Evolutionary conservation across 2,113 vertebrate genomes (phyloP).

Genomic region (Sinocyclocheilus anshuiensis): DNA sequence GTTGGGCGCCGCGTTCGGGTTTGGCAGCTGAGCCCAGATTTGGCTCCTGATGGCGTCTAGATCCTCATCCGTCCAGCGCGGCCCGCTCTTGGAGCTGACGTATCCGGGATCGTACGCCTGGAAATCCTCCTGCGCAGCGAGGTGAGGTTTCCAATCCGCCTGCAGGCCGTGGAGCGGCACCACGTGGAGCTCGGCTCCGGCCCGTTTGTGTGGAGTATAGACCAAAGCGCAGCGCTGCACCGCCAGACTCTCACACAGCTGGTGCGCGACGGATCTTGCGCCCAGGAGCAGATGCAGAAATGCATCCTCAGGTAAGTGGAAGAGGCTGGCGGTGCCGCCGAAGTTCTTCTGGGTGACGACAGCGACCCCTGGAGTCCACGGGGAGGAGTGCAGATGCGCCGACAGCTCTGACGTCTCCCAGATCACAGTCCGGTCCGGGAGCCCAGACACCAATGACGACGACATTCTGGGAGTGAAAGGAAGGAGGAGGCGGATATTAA

Average conservation of each 20-base stretch:
- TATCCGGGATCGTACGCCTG: conserved; percentile 68
- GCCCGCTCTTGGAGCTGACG: conserved; percentile 74
- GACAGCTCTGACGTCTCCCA: conserved; percentile 71
- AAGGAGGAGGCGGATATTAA: too few relatives aligned
- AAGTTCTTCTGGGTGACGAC: conserved; percentile 63
- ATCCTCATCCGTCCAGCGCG: conserved; percentile 65
- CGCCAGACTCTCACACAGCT: conserved; percentile 69
- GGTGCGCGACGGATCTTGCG: conserved; percentile 59
- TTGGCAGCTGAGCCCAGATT: conserved; percentile 66
- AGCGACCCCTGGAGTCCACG: conserved; percentile 75
- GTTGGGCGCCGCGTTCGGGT: conserved; percentile 53
- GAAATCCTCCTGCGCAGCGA: conserved; percentile 71
- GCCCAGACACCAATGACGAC: conserved; percentile 45
- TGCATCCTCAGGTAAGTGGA: conserved; percentile 66
- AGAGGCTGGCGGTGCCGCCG: conserved; percentile 60
- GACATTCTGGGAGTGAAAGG: conserved; percentile 62
- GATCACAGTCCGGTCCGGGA: conserved; percentile 57
- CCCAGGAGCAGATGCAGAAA: conserved; percentile 69
- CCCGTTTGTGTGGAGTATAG: conserved; percentile 59
- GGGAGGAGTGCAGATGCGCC: conserved; percentile 71
- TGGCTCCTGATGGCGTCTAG: conserved; percentile 64
- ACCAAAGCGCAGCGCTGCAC: conserved; percentile 74
- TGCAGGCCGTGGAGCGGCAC: conserved; percentile 75
- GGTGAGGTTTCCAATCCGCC: conserved; percentile 71
- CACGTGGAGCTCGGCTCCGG: conserved; percentile 61